A percentile compares a stretch with the other conserved stretches of the same genome.
Conservation (phyloP, 2,797 vertebrate genomes). For the Coreius guichenoti region DNA sequence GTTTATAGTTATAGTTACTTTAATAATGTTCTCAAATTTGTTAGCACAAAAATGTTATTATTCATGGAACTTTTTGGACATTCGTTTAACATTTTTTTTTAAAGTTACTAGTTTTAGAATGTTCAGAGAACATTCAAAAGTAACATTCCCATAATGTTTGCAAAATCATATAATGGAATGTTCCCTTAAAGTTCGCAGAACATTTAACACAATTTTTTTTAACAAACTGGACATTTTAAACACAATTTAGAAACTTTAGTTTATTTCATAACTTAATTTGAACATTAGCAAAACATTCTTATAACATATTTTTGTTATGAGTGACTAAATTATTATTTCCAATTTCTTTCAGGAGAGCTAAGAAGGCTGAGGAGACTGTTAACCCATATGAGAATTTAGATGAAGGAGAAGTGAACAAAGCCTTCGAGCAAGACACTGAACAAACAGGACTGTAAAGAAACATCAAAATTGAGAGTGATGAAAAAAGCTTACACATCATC, state of each 20-base stretch:
- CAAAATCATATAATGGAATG: neutral
- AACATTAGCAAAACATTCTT: neutral
- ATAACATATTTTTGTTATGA: neutral
- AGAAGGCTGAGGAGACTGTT: constrained; percentile 36
- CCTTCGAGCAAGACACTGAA: constrained; percentile 68
- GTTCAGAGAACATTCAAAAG: neutral
- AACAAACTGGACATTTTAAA: neutral
- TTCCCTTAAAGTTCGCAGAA: neutral
- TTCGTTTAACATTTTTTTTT: neutral
- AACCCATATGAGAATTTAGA: constrained; percentile 71
- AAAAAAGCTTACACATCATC: neutral
- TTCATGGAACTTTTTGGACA: neutral
- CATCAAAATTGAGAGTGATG: constrained; percentile 2
- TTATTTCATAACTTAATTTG: neutral
- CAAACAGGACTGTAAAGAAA: constrained; percentile 73
- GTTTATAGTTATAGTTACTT: neutral
- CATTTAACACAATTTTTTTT: too few relatives aligned
- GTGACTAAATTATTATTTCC: neutral
- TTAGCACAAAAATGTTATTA: too few relatives aligned
- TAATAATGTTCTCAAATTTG: neutral
- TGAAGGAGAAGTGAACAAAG: constrained; percentile 70
- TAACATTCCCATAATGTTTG: neutral
- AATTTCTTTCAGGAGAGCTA: constrained; percentile 62
- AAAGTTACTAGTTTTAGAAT: neutral
- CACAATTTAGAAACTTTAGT: neutral